These are phyloP conservation scores for Sternotherus odoratus DNA, from an alignment of 2,797 vertebrate genomes.

Conservation along the genomic window DNA sequence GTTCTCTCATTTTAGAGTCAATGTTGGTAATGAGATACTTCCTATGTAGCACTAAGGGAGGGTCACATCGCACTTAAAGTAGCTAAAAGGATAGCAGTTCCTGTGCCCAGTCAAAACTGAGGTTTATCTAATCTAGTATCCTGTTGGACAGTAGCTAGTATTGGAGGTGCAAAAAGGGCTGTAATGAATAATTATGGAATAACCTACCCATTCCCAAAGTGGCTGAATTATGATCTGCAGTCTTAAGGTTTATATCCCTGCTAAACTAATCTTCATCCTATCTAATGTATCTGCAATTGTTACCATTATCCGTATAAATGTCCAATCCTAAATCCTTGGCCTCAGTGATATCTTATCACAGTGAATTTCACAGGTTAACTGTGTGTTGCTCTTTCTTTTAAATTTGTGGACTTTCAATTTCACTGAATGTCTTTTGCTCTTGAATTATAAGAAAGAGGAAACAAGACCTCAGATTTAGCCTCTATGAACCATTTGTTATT, in stretches of 20 bases:
- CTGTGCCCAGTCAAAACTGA: background rate
- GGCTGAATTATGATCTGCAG: background rate
- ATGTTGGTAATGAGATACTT: background rate
- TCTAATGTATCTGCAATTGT: no score
- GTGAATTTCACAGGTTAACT: no score
- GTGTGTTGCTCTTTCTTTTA: background rate
- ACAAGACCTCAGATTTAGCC: background rate
- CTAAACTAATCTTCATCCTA: no score
- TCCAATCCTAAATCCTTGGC: no score
- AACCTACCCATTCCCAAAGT: background rate
- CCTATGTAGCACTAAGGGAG: background rate
- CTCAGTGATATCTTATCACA: no score
- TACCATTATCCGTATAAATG: no score
- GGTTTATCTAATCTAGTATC: background rate
- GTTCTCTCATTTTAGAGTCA: background rate
- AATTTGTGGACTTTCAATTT: background rate
- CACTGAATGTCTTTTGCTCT: background rate
- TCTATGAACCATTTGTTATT: background rate
- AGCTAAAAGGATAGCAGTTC: background rate
- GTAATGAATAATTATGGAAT: background rate
- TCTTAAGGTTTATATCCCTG: background rate
- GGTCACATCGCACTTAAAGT: background rate
- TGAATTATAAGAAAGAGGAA: background rate
- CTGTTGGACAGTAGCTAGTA: background rate
- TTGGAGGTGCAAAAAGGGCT: background rate